Conservation (phyloP, 2,888 invertebrate species). For the Volucella inanis region DNA sequence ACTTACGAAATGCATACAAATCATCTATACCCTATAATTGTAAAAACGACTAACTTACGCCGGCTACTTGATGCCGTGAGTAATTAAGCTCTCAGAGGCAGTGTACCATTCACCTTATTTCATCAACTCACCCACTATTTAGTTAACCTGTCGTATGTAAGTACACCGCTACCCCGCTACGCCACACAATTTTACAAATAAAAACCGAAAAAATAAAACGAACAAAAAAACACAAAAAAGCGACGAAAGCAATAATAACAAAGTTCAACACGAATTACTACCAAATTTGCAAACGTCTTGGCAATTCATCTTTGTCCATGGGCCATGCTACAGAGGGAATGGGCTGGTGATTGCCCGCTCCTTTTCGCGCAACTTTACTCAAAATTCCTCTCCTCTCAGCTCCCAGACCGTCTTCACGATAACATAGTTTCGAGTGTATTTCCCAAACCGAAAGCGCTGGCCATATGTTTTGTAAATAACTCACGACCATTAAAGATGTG, state of each 20-base stretch:
- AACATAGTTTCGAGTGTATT: constrained; percentile 21
- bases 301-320: constrained; percentile 75
- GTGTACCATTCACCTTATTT: constrained; percentile 72
- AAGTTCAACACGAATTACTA: constrained; percentile 75
- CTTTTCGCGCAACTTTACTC: constrained; percentile 51
- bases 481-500: constrained; percentile 74
- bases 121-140: constrained; percentile 51
- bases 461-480: constrained; percentile 74
- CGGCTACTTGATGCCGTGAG: constrained; percentile 63
- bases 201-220: neutral
- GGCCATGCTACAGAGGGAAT: constrained; percentile 54
- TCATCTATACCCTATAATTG: too few relatives aligned
- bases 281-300: constrained; percentile 75
- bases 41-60: constrained; percentile 3
- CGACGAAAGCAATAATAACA: constrained; percentile 75
- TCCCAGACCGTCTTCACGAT: constrained; percentile 64
- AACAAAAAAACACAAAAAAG: constrained; percentile 58
- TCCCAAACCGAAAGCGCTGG: constrained; percentile 50
- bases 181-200: constrained; percentile 23
- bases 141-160: constrained; percentile 50
- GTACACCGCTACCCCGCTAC: constrained; percentile 3
- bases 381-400: neutral
- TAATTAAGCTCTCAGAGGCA: constrained; percentile 66
- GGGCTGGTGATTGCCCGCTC: constrained; percentile 52
- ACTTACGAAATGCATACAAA: too few relatives aligned